Percentiles rank a stretch among this genome's conserved stretches.
These are phyloP conservation scores for Napeogenes sylphis DNA, from an alignment of 2,888 invertebrate species.

Conservation along the genomic window DNA sequence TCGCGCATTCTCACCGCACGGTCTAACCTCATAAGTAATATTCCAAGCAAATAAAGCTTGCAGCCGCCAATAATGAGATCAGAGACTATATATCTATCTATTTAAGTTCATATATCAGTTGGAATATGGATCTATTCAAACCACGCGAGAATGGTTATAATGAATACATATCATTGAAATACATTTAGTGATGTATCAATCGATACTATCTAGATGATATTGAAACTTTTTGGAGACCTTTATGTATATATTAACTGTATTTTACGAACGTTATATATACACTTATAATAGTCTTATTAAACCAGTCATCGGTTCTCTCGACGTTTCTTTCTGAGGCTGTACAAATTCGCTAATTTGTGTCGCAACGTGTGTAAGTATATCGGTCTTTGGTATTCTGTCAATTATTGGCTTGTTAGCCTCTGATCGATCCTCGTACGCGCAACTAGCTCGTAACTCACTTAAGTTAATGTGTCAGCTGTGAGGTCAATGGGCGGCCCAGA, in stretches of 20 bases:
- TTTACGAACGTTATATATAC: no score
- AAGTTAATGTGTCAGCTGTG: conserved; percentile 42
- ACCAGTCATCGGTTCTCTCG: background rate
- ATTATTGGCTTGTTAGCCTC: conserved; percentile 64
- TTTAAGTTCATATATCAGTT: conserved; percentile 1
- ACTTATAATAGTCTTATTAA: no score
- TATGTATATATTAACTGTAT: no score
- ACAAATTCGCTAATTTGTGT: conserved; percentile 29
- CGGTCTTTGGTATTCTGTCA: conserved; percentile 54
- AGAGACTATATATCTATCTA: background rate
- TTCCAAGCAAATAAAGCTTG: conserved; percentile 3
- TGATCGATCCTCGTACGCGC: conserved; percentile 54
- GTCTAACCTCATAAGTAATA: conserved; percentile 3
- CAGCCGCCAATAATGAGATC: conserved; percentile 7
- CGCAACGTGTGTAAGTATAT: conserved; percentile 27
- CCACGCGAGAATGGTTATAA: background rate
- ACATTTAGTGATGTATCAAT: background rate
- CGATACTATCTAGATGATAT: no score
- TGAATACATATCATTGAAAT: background rate
- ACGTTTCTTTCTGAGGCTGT: conserved; percentile 12
- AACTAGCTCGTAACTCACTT: conserved; percentile 45
- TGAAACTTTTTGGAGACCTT: no score
- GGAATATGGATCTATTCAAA: conserved; percentile 2
- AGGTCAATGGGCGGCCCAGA: conserved; percentile 36
- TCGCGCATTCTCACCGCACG: background rate